Base-by-base conservation (phyloP, 2,888 invertebrate genomes). In the Glomeris marginata region DNA sequence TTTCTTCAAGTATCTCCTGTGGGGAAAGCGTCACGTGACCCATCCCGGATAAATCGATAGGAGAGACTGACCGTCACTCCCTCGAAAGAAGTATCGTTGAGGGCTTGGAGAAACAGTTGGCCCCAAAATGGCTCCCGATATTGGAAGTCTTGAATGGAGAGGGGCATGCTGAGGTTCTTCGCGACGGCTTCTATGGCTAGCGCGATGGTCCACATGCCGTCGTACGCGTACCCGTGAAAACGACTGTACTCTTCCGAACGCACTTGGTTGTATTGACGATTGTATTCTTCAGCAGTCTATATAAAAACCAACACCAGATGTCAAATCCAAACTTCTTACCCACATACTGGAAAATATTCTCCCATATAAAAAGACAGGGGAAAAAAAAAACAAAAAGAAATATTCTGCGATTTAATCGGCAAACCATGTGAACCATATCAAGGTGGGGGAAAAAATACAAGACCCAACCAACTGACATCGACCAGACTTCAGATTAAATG, bases 141-240 rank as follows among this genome's bases (percentile, higher is more conserved):
- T 56, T 77, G 74, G 66, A 91, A 91, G 66, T 87, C 84, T 36
- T 77, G 77, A n/a, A 61, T 56, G 40, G 54, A 45, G 49, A 52
- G 41, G 47, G 54, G 52, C 54, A 54, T 37, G 13, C 36, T 41
- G 11, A 21, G 20, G 18, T 46, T 50, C 4, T 4, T 13, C 0
- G 90, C 82, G 21, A 92, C 88, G 57, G 82, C 81, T 63, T 94
- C 86, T 53, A 98, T 84, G 1, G 95, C 95, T 53, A 91, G 69
- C 0, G 97, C 97, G 57, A 97, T 87, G 0, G 94, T 88, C 95
- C 97, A 97, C 57, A 98, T 86, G 3, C 91, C 97, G 67, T 98
- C 97, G 66, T 97, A 98, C 10, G 95, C 94, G 68, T 97, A 98
- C 2, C 94, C 95, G 66, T 95, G 94, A 65, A 91, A 95, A 57